These are phyloP conservation scores for Mythimna vitellina DNA, from an alignment of 2,888 invertebrate genomes.

Conservation along the genomic window DNA sequence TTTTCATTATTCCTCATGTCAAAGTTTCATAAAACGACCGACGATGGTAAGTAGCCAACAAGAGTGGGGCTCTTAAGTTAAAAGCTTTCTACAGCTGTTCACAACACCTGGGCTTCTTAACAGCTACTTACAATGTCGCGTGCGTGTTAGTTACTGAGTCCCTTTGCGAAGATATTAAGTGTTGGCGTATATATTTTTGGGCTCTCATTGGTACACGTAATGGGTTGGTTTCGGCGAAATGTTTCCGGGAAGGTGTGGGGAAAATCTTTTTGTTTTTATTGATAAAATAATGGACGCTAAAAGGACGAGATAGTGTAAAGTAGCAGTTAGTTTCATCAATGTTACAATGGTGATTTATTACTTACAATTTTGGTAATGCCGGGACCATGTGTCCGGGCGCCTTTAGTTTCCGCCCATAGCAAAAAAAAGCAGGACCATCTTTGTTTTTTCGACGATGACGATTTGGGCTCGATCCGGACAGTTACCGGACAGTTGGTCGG, in stretches of 20 bases:
- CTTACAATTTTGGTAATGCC: too few species aligned
- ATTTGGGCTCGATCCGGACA: too few species aligned
- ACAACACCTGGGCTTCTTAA: conserved; percentile 61
- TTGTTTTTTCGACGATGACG: too few species aligned
- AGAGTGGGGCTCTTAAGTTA: conserved; percentile 61
- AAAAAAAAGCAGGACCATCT: too few species aligned
- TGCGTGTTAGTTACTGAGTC: conserved; percentile 46
- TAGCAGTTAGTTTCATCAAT: too few species aligned
- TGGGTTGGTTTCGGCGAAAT: conserved; percentile 6
- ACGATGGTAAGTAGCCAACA: conserved; percentile 56
- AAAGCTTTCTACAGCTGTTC: conserved; percentile 65
- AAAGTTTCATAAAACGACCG: conserved; percentile 63
- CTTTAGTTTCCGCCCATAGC: too few species aligned
- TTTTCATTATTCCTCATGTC: conserved; percentile 62
- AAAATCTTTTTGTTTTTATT: neutral
- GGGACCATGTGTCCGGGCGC: too few species aligned
- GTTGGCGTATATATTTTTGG: conserved; percentile 1
- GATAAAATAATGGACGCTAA: neutral
- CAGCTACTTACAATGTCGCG: conserved; percentile 59
- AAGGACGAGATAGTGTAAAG: neutral
- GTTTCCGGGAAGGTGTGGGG: neutral
- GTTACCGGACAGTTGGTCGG: too few species aligned
- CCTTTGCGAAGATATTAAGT: conserved; percentile 26
- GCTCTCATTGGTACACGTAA: neutral
- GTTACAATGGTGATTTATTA: too few species aligned